Evolutionary conservation across 2,888 invertebrate genomes (phyloP), one percentile per base, ranked within the genome.

Genomic region (Andrena flavipes): DNA sequence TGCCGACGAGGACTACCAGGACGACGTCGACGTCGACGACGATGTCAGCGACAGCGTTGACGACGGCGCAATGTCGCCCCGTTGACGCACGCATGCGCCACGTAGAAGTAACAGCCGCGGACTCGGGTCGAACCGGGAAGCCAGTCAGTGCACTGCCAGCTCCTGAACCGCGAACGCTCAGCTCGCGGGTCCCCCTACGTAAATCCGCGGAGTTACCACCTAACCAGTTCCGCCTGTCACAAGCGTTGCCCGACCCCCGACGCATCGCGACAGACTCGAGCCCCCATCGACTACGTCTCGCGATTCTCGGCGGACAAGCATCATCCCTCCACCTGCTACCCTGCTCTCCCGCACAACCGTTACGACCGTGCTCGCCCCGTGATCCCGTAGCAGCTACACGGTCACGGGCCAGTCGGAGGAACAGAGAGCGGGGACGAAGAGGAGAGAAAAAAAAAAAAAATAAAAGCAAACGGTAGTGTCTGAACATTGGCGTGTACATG

Each of bases 71-170:
- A 86, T 89, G 88, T 87, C 89, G 88, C 87, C 85, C 77, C 80
- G 80, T 74, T 84, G 84, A 82, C 80, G 80, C 69, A 91, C 93
- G 93, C 93, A 92, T 93, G 93, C 93, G 93, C 90, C 78, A 86
- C 81, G 85, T 83, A 84, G 84, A 88, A 90, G 89, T 91, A 87
- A 88, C 86, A 90, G 89, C 91, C 89, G 92, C 89, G 89, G 87
- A 92, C 91, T 91, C 87, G 93, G 93, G 93, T 93, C 93, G 93
- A 93, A 93, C 91, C 91, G 90, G 90, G 86, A 91, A 88, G 87
- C 85, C 80, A 83, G 89, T 92, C 92, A 94, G 94, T 94, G 92
- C 92, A 93, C 92, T 92, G 92, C 90, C 91, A 91, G 92, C 92
- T 91, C 91, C 91, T 91, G 90, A 88, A 87, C 87, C 90, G 91